These are phyloP conservation scores for Tapera naevia DNA, from an alignment of 2,797 vertebrate species.

Conservation along the genomic window DNA sequence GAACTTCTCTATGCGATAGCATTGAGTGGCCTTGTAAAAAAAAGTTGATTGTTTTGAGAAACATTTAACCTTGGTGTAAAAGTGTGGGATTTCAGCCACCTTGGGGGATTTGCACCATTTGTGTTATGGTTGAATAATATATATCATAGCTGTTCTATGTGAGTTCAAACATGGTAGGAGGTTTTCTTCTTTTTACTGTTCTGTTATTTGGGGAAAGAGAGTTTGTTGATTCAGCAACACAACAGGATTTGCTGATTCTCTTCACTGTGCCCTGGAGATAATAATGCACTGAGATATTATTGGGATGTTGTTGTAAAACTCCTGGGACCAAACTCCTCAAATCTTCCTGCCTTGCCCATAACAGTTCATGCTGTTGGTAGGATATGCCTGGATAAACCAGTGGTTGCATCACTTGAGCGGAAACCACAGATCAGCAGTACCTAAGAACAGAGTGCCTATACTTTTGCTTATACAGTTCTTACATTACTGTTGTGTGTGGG, in stretches of 20 bases:
- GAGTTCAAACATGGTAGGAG: not conserved
- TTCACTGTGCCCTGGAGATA: not conserved
- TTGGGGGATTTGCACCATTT: no score
- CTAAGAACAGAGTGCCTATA: not conserved
- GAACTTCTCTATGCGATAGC: not conserved
- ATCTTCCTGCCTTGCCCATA: fast-evolving
- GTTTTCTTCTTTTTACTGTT: not conserved
- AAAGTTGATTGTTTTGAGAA: not conserved
- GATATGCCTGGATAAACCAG: not conserved
- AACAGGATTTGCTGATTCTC: not conserved
- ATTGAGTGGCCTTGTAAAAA: not conserved
- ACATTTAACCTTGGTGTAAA: not conserved
- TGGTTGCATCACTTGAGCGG: not conserved
- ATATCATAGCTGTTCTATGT: not conserved
- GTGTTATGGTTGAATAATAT: not conserved
- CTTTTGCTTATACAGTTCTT: not conserved
- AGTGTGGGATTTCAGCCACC: not conserved
- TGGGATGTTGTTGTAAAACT: not conserved
- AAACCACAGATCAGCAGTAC: not conserved
- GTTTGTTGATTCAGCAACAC: not conserved
- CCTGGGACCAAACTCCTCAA: not conserved
- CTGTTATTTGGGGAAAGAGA: not conserved
- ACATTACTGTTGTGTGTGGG: fast-evolving
- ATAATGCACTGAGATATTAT: not conserved
- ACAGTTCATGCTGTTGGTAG: not conserved